These are phyloP conservation scores for Latrodectus elegans DNA, from an alignment of 2,888 invertebrate genomes.

Conservation along the genomic window DNA sequence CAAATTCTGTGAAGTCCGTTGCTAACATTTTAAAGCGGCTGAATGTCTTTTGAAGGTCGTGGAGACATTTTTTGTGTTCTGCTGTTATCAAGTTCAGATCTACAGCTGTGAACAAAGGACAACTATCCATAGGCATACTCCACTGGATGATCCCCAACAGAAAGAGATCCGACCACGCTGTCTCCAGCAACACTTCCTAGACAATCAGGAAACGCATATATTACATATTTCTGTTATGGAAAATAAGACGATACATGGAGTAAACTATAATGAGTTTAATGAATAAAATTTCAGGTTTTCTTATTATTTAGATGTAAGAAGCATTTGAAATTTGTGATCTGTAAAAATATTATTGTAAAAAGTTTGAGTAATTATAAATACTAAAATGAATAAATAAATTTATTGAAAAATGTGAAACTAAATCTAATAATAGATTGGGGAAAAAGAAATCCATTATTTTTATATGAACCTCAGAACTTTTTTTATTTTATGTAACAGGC, in stretches of 20 bases:
- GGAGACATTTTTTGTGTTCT: constrained; percentile 82
- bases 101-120: constrained; percentile 83
- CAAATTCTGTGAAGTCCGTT: constrained; percentile 97
- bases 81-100: constrained; percentile 75
- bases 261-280: too few relatives aligned
- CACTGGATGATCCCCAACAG: constrained; percentile 96
- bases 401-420: too few relatives aligned
- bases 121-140: constrained; percentile 94
- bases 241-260: not conserved
- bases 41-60: constrained; percentile 89
- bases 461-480: too few relatives aligned
- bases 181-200: constrained; percentile 94
- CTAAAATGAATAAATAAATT: too few relatives aligned
- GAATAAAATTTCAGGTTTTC: too few relatives aligned
- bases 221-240: not conserved
- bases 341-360: too few relatives aligned
- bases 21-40: constrained; percentile 89
- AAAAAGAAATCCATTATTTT: too few relatives aligned
- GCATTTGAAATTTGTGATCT: too few relatives aligned
- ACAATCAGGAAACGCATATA: not conserved
- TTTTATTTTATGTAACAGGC: too few relatives aligned
- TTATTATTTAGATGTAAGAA: too few relatives aligned
- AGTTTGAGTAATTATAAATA: too few relatives aligned
- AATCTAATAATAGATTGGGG: too few relatives aligned
- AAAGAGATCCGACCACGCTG: constrained; percentile 97